Percentiles rank a stretch among this genome's conserved stretches.
Evolutionary conservation across 2,888 invertebrate species (phyloP).

Genomic region (Drosophila melanosoma): DNA sequence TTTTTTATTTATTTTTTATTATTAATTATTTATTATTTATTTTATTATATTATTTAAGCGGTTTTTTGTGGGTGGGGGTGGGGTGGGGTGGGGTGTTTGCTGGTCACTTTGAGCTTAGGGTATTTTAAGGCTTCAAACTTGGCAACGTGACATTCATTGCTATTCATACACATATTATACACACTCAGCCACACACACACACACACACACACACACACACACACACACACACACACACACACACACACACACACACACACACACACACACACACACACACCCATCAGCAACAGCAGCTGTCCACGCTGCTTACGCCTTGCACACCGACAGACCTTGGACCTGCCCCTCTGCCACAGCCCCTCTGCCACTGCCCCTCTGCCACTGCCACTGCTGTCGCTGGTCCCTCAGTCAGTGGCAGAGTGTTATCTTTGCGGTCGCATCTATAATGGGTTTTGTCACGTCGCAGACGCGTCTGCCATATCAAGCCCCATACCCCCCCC

Average conservation of each 20-base stretch:
- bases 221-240: constrained; percentile 23
- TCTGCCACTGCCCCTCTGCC: constrained; percentile 19
- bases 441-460: constrained; percentile 85
- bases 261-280: constrained; percentile 15
- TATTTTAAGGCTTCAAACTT: constrained; percentile 15
- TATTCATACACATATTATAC: constrained; percentile 38
- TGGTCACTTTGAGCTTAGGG: neutral
- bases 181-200: constrained; percentile 19
- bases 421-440: constrained; percentile 82
- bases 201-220: constrained; percentile 24
- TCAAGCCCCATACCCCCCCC: neutral
- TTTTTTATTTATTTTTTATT: neutral
- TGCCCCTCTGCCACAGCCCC: neutral
- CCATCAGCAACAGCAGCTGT: constrained; percentile 29
- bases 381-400: constrained; percentile 18
- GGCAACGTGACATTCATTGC: constrained; percentile 34
- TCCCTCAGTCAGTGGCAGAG: constrained; percentile 52
- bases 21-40: neutral
- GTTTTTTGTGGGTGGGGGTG: neutral
- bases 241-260: constrained; percentile 24
- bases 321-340: neutral
- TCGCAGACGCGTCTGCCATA: constrained; percentile 75
- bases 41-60: neutral
- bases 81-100: neutral
- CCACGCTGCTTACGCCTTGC: constrained; percentile 4